Percentiles rank a stretch among this genome's conserved stretches.
phyloP scores from a whole-genome alignment of 2,888 invertebrate genomes.

The Chymomyza fuscimana region DNA sequence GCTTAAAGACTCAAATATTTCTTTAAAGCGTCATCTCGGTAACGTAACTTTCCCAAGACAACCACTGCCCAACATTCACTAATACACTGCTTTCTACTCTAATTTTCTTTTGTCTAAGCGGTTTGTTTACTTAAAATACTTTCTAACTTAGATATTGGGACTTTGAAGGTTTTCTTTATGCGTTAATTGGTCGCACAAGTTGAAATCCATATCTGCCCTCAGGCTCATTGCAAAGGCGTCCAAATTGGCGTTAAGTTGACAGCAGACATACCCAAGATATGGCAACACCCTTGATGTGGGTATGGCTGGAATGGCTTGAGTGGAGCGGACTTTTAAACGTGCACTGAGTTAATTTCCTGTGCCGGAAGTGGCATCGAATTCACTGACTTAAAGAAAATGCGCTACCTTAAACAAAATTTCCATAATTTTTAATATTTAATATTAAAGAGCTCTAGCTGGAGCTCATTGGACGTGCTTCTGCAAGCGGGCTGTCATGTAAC shows the following conservation, averaged over 20 bases:
- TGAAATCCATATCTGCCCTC: not conserved
- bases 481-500: not conserved
- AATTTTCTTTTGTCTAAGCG: too few relatives aligned
- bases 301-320: not conserved
- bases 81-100: too few relatives aligned
- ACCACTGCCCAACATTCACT: too few relatives aligned
- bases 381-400: not conserved
- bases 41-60: too few relatives aligned
- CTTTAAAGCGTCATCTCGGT: too few relatives aligned
- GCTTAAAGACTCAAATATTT: too few relatives aligned
- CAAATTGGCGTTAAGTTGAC: slow-evolving; percentile 45
- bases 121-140: too few relatives aligned
- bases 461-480: not conserved
- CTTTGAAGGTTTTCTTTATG: not conserved
- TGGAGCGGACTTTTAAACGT: not conserved
- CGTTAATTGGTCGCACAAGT: not conserved
- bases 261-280: slow-evolving; percentile 37
- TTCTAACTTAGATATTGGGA: too few relatives aligned
- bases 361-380: not conserved
- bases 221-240: slow-evolving; percentile 8
- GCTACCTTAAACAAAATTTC: not conserved
- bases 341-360: not conserved
- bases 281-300: not conserved
- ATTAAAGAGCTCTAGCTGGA: too few relatives aligned
- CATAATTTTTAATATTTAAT: not conserved